These are phyloP conservation scores for Acipenser ruthenus DNA, from an alignment of 2,797 vertebrate genomes.

Conservation along the genomic window DNA sequence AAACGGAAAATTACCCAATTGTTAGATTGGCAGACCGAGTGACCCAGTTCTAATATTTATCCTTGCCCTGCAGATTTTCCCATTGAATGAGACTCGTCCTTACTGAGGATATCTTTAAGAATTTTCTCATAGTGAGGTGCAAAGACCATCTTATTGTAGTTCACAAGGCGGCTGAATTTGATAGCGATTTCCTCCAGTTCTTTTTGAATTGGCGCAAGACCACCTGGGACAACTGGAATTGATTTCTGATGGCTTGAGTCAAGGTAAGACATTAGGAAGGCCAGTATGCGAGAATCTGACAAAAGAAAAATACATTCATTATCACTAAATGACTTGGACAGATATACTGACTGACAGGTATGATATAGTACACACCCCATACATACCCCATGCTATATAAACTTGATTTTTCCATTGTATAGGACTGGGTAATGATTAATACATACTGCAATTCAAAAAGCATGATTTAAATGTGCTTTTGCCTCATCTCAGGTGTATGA, in stretches of 20 bases:
- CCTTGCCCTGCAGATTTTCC: no score
- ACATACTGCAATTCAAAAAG: no score
- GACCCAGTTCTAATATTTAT: no score
- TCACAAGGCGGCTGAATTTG: conserved; percentile 78
- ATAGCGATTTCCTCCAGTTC: conserved; percentile 81
- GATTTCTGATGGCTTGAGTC: conserved; percentile 66
- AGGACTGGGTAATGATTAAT: no score
- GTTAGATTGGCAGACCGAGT: no score
- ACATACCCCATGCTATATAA: background rate
- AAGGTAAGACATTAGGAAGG: conserved; percentile 74
- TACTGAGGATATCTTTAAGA: conserved; percentile 61
- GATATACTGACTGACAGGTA: background rate
- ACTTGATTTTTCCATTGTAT: background rate
- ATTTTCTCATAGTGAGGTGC: conserved; percentile 86
- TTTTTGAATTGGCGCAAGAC: conserved; percentile 72
- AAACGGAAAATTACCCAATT: no score
- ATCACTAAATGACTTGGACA: background rate
- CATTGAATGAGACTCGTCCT: conserved; percentile 27
- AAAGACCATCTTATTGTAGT: conserved; percentile 95
- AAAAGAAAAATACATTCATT: conserved; percentile 12
- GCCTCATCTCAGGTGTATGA: no score
- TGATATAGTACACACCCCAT: background rate
- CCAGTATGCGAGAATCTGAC: conserved; percentile 77
- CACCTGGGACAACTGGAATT: conserved; percentile 67
- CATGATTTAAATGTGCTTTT: no score